These are phyloP conservation scores for Drosophila quinaria DNA, from an alignment of 2,888 invertebrate genomes.

Conservation along the genomic window DNA sequence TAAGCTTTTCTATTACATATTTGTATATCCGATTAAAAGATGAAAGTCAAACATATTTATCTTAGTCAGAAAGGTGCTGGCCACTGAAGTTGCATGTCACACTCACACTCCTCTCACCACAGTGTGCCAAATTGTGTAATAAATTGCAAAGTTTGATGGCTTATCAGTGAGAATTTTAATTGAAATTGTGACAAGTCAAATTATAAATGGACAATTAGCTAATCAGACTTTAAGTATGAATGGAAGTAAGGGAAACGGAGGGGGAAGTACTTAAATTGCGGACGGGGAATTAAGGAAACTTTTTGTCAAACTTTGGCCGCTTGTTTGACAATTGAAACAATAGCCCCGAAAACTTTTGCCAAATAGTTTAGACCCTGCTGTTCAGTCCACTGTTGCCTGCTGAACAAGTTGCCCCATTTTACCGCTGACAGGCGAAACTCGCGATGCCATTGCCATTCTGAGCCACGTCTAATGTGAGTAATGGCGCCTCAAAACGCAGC, in stretches of 20 bases:
- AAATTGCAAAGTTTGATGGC: constrained; percentile 21
- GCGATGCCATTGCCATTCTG: constrained; percentile 36
- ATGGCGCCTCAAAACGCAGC: constrained; percentile 79
- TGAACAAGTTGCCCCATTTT: background rate
- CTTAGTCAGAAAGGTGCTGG: background rate
- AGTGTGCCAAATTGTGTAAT: background rate
- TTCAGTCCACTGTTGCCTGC: background rate
- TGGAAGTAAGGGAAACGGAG: background rate
- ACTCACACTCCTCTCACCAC: background rate
- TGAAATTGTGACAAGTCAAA: constrained; percentile 45
- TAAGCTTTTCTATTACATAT: background rate
- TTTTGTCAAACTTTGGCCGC: constrained; percentile 46
- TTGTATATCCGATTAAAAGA: background rate
- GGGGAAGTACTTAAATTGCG: constrained; percentile 37
- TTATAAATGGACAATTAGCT: constrained; percentile 56
- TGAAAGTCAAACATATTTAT: background rate
- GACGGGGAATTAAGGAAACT: constrained; percentile 43
- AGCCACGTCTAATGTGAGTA: constrained; percentile 56
- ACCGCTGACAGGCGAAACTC: constrained; percentile 19
- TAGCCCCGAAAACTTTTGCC: constrained; percentile 41
- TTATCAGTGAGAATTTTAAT: constrained; percentile 46
- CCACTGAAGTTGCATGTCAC: background rate
- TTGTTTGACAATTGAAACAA: constrained; percentile 71
- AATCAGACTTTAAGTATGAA: constrained; percentile 57
- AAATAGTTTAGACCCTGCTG: constrained; percentile 44